Evolutionary conservation across 2,113 vertebrate species (phyloP).

Genomic region (Machaerirhynchus nigripectus): DNA sequence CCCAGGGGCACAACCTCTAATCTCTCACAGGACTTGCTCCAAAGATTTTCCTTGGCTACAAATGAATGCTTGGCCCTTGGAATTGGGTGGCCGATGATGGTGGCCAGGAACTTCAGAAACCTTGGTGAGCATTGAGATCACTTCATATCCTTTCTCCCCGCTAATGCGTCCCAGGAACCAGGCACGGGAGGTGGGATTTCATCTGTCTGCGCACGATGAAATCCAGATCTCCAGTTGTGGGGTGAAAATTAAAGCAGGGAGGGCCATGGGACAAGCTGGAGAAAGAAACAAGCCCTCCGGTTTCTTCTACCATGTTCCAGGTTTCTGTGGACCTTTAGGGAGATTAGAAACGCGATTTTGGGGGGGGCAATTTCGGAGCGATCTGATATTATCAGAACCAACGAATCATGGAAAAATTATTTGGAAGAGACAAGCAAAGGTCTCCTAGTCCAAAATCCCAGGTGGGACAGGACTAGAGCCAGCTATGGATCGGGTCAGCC

Average conservation of each 20-base stretch:
- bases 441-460: not conserved
- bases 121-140: fast-evolving
- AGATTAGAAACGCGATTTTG: not conserved
- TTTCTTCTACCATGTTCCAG: fast-evolving
- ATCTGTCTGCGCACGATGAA: not conserved
- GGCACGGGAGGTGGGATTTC: not conserved
- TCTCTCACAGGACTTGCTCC: not conserved
- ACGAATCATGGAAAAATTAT: not conserved
- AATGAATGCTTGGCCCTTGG: not conserved
- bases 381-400: not conserved
- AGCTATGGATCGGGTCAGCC: not conserved
- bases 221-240: fast-evolving
- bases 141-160: not conserved
- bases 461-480: not conserved
- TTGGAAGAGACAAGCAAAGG: not conserved
- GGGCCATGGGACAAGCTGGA: fast-evolving
- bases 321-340: not conserved
- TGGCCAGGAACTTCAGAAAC: not conserved
- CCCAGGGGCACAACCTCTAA: not conserved
- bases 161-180: fast-evolving
- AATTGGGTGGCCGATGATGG: too few relatives aligned
- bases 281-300: not conserved
- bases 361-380: not conserved
- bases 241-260: not conserved
- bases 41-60: not conserved